These are phyloP conservation scores for Poecile atricapillus DNA, from an alignment of 2,113 vertebrate species.

Conservation along the genomic window DNA sequence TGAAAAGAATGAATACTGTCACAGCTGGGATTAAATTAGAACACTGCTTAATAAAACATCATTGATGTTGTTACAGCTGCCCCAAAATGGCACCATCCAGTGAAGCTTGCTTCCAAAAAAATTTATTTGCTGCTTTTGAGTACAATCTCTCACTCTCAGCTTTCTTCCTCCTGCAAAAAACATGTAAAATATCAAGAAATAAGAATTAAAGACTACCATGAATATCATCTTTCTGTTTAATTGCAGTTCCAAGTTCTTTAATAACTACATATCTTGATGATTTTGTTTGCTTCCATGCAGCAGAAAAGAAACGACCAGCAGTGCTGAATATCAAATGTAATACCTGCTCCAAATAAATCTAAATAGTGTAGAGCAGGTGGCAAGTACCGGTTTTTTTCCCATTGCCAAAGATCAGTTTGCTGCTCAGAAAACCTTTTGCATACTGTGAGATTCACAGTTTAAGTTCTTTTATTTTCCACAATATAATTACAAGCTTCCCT, in stretches of 20 bases:
- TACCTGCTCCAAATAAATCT: background rate
- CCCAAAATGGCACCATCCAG: background rate
- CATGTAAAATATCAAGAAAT: background rate
- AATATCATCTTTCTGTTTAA: background rate
- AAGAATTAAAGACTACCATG: background rate
- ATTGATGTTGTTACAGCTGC: background rate
- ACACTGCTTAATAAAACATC: background rate
- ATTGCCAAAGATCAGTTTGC: background rate
- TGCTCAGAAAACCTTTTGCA: background rate
- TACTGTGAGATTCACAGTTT: background rate
- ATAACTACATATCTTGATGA: background rate
- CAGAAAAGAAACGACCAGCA: background rate
- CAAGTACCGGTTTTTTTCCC: background rate
- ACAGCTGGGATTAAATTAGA: constrained; percentile 22
- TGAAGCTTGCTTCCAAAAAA: background rate
- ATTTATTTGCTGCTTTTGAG: background rate
- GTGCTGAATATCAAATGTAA: background rate
- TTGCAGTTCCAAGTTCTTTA: background rate
- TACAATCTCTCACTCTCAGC: background rate
- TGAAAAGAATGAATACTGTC: constrained; percentile 9
- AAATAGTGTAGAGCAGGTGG: background rate
- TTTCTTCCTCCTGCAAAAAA: background rate
- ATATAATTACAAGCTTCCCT: background rate
- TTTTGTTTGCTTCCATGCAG: background rate
- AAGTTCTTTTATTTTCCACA: background rate